Base-by-base conservation (phyloP, 2,797 vertebrate species). In the Hafferia zeledoni region DNA sequence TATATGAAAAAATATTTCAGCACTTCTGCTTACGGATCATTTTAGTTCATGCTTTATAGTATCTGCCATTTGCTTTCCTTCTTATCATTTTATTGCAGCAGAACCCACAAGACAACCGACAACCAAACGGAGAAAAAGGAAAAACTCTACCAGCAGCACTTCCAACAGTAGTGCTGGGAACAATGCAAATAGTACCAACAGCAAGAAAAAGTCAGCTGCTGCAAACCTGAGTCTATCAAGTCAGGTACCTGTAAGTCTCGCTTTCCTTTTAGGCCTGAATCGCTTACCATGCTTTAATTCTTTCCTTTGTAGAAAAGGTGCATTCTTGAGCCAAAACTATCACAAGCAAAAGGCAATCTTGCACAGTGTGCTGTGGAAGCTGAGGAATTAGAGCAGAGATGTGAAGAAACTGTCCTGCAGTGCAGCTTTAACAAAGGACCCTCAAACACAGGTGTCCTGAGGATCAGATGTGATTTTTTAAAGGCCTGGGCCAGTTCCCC, bases 221-320 rank as follows among this genome's bases (percentile, higher is more conserved):
- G 98, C 98, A 90, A 99, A 98, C 98, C 99, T 99, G 98, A 99
- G 98, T 97, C 98, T 99, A 98, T 98, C 99, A 98, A 99, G 99
- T 98, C 99, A 99, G 99, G 99, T 99, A 99, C 99, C 99, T 99
- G 99, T 99, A 99, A 99, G 99, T 99, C 99, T 99, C 99, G 60
- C 94, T 97, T 97, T 98, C 91, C 94, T 97, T 83, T 96, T 93
- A 97, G 97, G 97, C 96, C 97, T 92, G 37, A 90, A 74, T 78
- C 44, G 11, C 85, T 94, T 68, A 81, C 2, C 2, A 47, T 65
- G 33, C 64, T 94, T 90, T 88, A 64, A 93, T 69, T 83, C 75
- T 88, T 79, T 79, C 82, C 61, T 63, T 56, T 94, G 93, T 89
- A 91, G 93, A 96, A 87, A 96, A 97, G 96, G 93, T 97, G 95